These are phyloP conservation scores for Trichonephila clavipes DNA, from an alignment of 1,140 invertebrate species.

Conservation along the genomic window DNA sequence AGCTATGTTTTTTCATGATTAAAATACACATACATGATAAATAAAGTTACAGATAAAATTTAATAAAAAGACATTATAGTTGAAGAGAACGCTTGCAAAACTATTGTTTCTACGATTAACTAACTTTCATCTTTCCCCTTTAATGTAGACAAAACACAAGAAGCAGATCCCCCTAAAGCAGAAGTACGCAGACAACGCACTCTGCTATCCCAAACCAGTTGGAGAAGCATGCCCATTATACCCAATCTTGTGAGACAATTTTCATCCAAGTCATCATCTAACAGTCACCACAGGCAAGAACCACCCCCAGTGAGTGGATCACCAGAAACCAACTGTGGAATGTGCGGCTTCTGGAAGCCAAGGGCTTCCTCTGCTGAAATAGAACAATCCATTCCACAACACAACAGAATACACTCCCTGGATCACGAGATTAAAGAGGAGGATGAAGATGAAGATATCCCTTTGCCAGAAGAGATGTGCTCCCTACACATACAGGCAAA, in stretches of 20 bases:
- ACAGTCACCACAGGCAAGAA: background rate
- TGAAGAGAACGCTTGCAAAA: no score
- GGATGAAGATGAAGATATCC: background rate
- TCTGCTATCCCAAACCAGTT: slow-evolving; percentile 70
- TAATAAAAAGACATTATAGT: no score
- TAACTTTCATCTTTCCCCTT: background rate
- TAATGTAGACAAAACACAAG: slow-evolving; percentile 19
- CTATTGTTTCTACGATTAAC: background rate
- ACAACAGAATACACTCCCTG: background rate
- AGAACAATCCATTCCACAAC: background rate
- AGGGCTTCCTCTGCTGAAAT: background rate
- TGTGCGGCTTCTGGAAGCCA: slow-evolving; percentile 58
- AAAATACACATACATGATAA: no score
- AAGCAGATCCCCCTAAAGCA: background rate
- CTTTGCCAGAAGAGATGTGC: background rate
- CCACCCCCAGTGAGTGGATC: background rate
- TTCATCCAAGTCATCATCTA: background rate
- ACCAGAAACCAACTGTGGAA: background rate
- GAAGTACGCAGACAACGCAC: slow-evolving; percentile 40
- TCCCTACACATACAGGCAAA: background rate
- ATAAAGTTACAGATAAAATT: no score
- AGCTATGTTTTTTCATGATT: no score
- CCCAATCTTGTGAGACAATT: slow-evolving; percentile 31
- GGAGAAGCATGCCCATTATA: slow-evolving; percentile 62
- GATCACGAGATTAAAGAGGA: background rate